These are phyloP conservation scores for Neocloeon triangulifer DNA, from an alignment of 1,140 invertebrate genomes.

Conservation along the genomic window DNA sequence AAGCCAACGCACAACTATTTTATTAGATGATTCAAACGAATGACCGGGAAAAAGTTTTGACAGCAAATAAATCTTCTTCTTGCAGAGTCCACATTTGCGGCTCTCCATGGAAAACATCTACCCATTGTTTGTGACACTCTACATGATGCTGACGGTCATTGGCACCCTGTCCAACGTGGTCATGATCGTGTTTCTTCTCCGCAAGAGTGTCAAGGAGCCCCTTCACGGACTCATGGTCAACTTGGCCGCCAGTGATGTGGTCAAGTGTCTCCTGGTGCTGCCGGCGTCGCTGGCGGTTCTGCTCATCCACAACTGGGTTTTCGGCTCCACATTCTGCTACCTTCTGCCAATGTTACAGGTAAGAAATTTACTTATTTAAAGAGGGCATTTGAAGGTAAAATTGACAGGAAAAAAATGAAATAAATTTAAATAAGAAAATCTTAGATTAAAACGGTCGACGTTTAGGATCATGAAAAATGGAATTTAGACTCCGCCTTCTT, in stretches of 20 bases:
- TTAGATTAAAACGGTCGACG: too few relatives aligned
- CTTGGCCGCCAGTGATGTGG: constrained; percentile 36
- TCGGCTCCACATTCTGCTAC: constrained; percentile 49
- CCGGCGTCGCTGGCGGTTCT: constrained; percentile 42
- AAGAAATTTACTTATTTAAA: too few relatives aligned
- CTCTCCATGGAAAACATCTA: constrained; percentile 27
- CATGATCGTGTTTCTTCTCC: constrained; percentile 32
- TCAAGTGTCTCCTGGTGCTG: constrained; percentile 39
- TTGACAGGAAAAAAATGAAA: too few relatives aligned
- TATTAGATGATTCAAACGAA: too few relatives aligned
- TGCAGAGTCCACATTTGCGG: constrained; percentile 19
- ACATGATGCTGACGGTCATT: constrained; percentile 27
- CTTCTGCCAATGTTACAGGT: constrained; percentile 52
- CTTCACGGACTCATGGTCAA: constrained; percentile 42
- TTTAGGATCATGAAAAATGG: too few relatives aligned
- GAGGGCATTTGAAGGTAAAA: too few relatives aligned
- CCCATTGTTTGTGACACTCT: constrained; percentile 36
- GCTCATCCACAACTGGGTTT: constrained; percentile 48
- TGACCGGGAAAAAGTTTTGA: constrained; percentile 18
- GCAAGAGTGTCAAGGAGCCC: constrained; percentile 23
- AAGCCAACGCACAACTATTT: too few relatives aligned
- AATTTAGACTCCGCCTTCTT: too few relatives aligned
- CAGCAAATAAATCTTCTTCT: too few relatives aligned
- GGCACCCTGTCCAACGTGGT: constrained; percentile 31
- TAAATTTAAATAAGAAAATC: too few relatives aligned